Evolutionary conservation across 2,797 vertebrate genomes (phyloP).

Genomic region (Phataginus tricuspis): DNA sequence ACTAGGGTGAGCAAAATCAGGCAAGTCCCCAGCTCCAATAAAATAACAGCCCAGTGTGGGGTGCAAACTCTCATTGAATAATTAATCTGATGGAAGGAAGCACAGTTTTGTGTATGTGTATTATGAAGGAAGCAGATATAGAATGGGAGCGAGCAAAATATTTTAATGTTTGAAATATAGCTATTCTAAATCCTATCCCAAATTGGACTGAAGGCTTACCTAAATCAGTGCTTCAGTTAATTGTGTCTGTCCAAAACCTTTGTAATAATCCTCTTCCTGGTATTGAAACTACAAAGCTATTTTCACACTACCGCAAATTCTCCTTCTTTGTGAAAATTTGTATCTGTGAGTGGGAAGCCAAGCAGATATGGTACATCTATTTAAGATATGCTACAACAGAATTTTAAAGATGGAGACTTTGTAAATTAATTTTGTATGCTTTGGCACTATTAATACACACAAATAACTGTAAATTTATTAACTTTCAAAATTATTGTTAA

Average conservation of each 20-base stretch:
- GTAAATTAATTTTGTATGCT: not conserved
- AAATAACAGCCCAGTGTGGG: not conserved
- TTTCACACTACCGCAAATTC: not conserved
- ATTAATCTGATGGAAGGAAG: not conserved
- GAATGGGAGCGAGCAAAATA: not conserved
- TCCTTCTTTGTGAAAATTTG: slow-evolving; percentile 32
- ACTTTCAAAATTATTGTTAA: slow-evolving; percentile 42
- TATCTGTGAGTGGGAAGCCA: not conserved
- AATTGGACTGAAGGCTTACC: not conserved
- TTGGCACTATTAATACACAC: not conserved
- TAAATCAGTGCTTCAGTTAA: slow-evolving; percentile 25
- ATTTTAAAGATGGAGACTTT: slow-evolving; percentile 17
- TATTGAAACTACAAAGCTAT: not conserved
- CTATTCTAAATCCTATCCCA: not conserved
- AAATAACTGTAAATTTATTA: not conserved
- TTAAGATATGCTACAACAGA: not conserved
- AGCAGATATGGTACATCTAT: not conserved
- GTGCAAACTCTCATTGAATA: not conserved
- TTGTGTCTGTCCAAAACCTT: not conserved
- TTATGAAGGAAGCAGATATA: not conserved
- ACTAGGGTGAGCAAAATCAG: not conserved
- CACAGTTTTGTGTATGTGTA: not conserved
- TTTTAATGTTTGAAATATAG: not conserved
- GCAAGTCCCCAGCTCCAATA: not conserved
- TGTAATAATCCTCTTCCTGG: not conserved